Evolutionary conservation across 2,113 vertebrate species (phyloP), one percentile per base, ranked within the genome.

Genomic region (Pristiophorus japonicus): DNA sequence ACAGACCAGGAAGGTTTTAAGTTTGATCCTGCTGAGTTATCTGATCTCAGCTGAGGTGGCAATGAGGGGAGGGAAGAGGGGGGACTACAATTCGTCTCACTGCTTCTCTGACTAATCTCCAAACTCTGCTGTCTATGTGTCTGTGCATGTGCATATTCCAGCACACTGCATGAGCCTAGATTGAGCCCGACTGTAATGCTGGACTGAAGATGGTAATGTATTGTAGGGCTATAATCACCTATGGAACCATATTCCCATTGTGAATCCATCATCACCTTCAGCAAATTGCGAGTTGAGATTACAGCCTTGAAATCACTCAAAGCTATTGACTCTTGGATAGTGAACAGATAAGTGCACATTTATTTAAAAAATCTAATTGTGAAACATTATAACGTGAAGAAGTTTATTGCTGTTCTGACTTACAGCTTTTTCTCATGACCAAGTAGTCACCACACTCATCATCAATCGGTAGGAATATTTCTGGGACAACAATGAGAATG

Each of bases 341-440:
- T 85, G 0, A 85, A 0, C 18, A 85, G 81, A 47, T 42, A 45
- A 18, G 24, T 88, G 85, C 30, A 55, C 1, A 51, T 38, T 22
- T 51, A 30, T 87, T 67, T 66, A 66, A 94, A 94, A 1, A 45
- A 6, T 66, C 55, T 38, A 38, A 22, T 63, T 92, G 20, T 47
- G 38, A 38, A 94, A 66, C 38, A 63, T 63, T 47, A 42, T 67
- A 47, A 67, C 67, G 24, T 47, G 24, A 38, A 66, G 42, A 94
- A 94, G 14, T 10, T 47, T 94, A 55, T 47, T 0, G 22, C 45
- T 51, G 45, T 51, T 51, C 65, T 97, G 96, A 98, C 98, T 98
- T 97, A 99, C 99, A 97, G 96, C 98, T 99, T 97, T 99, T 99
- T 95, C 99, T 97, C 99, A 99, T 99, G 96, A 99, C 99, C 96